phyloP scores from a whole-genome alignment of 2,888 invertebrate species.

The Euplexia lucipara region DNA sequence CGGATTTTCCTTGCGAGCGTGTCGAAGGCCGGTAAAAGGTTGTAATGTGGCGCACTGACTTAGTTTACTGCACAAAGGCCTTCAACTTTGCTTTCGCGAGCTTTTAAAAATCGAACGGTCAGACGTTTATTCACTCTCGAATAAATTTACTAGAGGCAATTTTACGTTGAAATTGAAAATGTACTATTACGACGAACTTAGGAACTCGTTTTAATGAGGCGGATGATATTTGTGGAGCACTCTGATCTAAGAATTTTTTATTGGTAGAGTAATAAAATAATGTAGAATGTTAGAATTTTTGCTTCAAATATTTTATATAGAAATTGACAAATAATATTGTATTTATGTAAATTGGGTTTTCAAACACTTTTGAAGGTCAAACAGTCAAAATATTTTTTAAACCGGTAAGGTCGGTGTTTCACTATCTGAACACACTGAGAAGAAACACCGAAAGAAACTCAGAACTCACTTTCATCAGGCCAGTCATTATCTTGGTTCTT shows the following conservation, averaged over 20 bases:
- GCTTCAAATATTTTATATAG: not conserved
- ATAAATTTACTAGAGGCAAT: slow-evolving; percentile 54
- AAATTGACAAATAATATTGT: too few relatives aligned
- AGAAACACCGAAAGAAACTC: too few relatives aligned
- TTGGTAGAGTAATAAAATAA: slow-evolving; percentile 6
- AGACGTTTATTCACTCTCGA: slow-evolving; percentile 57
- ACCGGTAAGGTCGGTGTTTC: too few relatives aligned
- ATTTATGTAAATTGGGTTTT: too few relatives aligned
- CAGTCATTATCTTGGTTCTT: too few relatives aligned
- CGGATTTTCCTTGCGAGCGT: slow-evolving; percentile 70
- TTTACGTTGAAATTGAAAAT: slow-evolving; percentile 49
- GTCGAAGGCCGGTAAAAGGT: slow-evolving; percentile 74
- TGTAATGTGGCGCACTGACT: slow-evolving; percentile 75
- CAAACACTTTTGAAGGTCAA: too few relatives aligned
- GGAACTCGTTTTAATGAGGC: slow-evolving; percentile 26
- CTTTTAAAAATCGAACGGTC: slow-evolving; percentile 70
- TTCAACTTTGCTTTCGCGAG: slow-evolving; percentile 63
- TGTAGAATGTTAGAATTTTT: slow-evolving; percentile 9
- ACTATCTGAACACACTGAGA: too few relatives aligned
- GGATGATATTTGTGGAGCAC: slow-evolving; percentile 12
- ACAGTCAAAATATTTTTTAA: too few relatives aligned
- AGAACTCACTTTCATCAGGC: not conserved
- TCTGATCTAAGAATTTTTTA: slow-evolving; percentile 28
- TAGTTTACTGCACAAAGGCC: slow-evolving; percentile 77
- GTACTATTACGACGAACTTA: slow-evolving; percentile 33